Evolutionary conservation across 2,888 invertebrate genomes (phyloP).

Genomic region (Melinaea menophilus): DNA sequence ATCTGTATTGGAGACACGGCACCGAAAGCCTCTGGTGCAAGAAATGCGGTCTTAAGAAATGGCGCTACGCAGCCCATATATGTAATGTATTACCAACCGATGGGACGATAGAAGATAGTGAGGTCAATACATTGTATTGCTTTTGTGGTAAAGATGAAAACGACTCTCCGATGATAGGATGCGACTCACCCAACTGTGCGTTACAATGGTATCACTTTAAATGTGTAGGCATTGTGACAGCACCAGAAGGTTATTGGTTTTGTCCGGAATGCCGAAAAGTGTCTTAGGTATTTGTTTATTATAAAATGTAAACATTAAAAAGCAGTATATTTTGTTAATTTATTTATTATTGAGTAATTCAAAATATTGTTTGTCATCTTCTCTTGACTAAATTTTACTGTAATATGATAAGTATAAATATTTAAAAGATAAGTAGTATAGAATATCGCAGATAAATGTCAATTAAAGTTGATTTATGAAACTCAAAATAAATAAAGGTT

Average conservation of each 20-base stretch:
- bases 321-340: background rate
- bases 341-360: background rate
- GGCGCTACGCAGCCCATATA: conserved; percentile 52
- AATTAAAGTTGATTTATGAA: background rate
- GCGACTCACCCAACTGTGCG: conserved; percentile 49
- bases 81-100: conserved; percentile 56
- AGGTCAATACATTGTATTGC: conserved; percentile 47
- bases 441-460: background rate
- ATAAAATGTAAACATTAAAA: background rate
- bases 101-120: conserved; percentile 35
- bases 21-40: conserved; percentile 54
- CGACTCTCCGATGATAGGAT: conserved; percentile 55
- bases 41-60: conserved; percentile 48
- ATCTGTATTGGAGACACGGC: conserved; percentile 63
- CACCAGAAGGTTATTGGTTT: conserved; percentile 57
- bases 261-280: conserved; percentile 46
- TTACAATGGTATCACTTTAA: conserved; percentile 59
- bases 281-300: background rate
- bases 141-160: conserved; percentile 49
- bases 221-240: conserved; percentile 50
- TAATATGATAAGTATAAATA: no score
- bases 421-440: no score
- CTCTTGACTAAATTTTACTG: no score
- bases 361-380: no score
- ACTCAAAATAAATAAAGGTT: background rate